Conservation (phyloP, 2,888 invertebrate species). For the Eilema griseolum region DNA sequence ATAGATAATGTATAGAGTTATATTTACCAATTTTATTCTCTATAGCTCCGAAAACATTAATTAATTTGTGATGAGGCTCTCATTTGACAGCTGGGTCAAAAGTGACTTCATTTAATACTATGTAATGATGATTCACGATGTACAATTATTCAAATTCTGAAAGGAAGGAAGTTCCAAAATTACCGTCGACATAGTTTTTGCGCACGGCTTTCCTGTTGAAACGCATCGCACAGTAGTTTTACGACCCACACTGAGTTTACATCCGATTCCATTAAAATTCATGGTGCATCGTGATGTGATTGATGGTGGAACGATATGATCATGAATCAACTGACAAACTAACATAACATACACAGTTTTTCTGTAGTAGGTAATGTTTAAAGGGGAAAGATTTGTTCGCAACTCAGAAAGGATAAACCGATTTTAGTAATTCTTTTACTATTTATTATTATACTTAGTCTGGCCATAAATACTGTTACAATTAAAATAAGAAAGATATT, state of each 20-base stretch:
- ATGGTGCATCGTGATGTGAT: background rate
- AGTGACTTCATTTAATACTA: background rate
- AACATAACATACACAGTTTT: background rate
- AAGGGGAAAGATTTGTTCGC: no score
- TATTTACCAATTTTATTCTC: no score
- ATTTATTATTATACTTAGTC: no score
- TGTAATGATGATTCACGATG: conserved; percentile 1
- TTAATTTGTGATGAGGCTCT: no score
- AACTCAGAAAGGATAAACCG: no score
- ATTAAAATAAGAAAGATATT: no score
- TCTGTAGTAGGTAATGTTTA: background rate
- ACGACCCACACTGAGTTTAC: background rate
- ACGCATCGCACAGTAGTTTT: background rate
- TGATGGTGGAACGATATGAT: background rate
- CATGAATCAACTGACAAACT: background rate
- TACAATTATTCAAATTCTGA: conserved; percentile 7
- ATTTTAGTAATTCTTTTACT: no score
- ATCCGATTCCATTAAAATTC: conserved; percentile 15
- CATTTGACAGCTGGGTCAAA: no score
- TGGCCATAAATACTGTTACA: no score
- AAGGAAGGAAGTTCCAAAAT: conserved; percentile 17
- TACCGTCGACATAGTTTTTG: conserved; percentile 5
- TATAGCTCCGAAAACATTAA: no score
- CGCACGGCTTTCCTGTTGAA: conserved; percentile 14
- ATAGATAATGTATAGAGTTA: no score